A percentile compares a stretch with the other conserved stretches of the same genome.
phyloP scores from a whole-genome alignment of 92 coral and sea anemone species.

The Porites cylindrica region DNA sequence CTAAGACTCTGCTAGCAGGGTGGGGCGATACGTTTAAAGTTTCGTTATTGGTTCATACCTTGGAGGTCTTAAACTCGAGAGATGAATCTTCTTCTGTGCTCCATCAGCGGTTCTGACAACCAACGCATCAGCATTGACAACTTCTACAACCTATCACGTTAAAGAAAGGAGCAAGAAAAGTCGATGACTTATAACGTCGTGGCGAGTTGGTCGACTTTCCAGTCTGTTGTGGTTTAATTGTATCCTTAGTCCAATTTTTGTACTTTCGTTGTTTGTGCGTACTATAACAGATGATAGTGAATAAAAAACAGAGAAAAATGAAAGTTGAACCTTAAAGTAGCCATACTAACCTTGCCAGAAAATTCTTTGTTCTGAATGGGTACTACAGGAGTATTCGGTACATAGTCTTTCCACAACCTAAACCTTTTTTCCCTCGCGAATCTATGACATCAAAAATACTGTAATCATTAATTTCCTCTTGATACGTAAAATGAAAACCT shows the following conservation, averaged over 20 bases:
- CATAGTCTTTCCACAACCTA: conserved; percentile 93
- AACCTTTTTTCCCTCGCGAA: conserved; percentile 93
- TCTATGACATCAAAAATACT: conserved; percentile 40
- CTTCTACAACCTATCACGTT: conserved; percentile 79
- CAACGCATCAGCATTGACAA: conserved; percentile 94
- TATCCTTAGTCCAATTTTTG: not conserved
- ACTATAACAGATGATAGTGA: not conserved
- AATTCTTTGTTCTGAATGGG: conserved; percentile 90
- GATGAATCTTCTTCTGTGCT: conserved; percentile 81
- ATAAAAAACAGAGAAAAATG: no score
- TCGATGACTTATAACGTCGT: not conserved
- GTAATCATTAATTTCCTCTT: no score
- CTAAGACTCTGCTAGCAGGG: not conserved
- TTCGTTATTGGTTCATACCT: conserved; percentile 51
- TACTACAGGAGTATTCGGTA: conserved; percentile 76
- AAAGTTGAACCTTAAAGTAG: no score
- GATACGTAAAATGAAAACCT: no score
- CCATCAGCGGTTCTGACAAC: conserved; percentile 88
- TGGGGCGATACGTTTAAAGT: not conserved
- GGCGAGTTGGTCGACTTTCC: not conserved
- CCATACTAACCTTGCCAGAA: conserved; percentile 82
- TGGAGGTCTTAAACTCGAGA: conserved; percentile 97
- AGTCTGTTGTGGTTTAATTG: no score
- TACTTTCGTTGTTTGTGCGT: not conserved
- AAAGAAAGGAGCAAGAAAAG: not conserved